phyloP scores from a whole-genome alignment of 2,888 invertebrate species.

The Meiosimyza decipiens region DNA sequence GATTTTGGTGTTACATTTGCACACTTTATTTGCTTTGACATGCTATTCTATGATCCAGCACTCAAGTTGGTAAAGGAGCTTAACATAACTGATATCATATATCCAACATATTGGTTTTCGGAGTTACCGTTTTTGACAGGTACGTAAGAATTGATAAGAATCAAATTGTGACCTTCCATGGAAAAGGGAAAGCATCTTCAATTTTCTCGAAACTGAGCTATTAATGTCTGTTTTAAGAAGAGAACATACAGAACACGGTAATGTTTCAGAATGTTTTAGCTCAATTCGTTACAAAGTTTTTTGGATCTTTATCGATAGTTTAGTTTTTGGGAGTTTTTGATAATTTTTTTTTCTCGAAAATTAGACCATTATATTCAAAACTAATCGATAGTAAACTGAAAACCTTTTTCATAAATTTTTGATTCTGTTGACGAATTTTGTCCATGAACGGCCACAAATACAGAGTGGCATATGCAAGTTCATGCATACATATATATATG shows the following conservation, averaged over 20 bases:
- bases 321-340: neutral
- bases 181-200: too few relatives aligned
- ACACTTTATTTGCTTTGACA: constrained; percentile 85
- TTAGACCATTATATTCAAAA: neutral
- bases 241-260: too few relatives aligned
- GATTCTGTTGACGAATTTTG: too few relatives aligned
- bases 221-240: too few relatives aligned
- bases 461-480: too few relatives aligned
- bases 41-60: constrained; percentile 79
- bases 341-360: neutral
- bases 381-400: neutral
- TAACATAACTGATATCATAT: constrained; percentile 64
- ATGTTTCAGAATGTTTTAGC: too few relatives aligned
- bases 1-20: constrained; percentile 85
- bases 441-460: too few relatives aligned
- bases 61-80: constrained; percentile 63
- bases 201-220: too few relatives aligned
- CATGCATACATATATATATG: neutral
- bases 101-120: constrained; percentile 83
- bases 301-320: neutral
- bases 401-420: neutral
- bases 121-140: constrained; percentile 74
- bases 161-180: neutral
- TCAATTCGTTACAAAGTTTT: too few relatives aligned
- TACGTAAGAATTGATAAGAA: constrained; percentile 48